Base-by-base conservation (phyloP, 2,888 invertebrate species). In the Adela reaumurella region DNA sequence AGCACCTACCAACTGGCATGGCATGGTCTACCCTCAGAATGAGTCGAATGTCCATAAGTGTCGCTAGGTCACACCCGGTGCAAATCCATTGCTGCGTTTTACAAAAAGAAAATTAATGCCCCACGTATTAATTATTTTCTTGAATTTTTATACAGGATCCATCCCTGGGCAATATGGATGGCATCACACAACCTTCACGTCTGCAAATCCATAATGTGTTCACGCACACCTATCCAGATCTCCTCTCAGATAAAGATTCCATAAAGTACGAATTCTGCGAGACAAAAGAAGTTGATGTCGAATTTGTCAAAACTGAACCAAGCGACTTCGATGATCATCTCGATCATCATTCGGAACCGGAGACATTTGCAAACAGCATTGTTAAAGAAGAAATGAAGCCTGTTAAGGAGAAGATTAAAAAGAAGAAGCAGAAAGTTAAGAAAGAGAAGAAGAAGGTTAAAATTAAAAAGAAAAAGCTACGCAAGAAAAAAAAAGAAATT, bases 301-400 rank as follows among this genome's bases (percentile, higher is more conserved):
- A 14, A 35, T 8, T 35, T 14, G 14, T 35, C 3, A 35, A 35
- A 35, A 14, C 35, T 4, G 35, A 35, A 35, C 35, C 35, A 14
- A 14, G 14, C 3, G 35, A 35, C 35, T 3, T 14, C 14, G 35
- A 8, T 8, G 35, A 35, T 35, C 3, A 35, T 14, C 14, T 35
- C 3, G 35, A 11, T 11, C 19, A 4, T 19, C 68, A 72, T 35
- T 61, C 57, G 5, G 71, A 72, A 19, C 67, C 68, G 0, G 66
- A 67, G 52, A 63, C 68, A 0, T 70, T 73, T 51, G 70, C 62
- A 0, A 62, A 65, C 2, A 35, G 59, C 64, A 2, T 29, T 35
- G 35, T 35, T 35, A 3, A 8, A 35, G 35, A 35, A 35, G 35
- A 35, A 14, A 35, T 14, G 35, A 35, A 35, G 35, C n/a, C n/a